phyloP scores from a whole-genome alignment of 1,140 invertebrate genomes.

The Helicoverpa zea region DNA sequence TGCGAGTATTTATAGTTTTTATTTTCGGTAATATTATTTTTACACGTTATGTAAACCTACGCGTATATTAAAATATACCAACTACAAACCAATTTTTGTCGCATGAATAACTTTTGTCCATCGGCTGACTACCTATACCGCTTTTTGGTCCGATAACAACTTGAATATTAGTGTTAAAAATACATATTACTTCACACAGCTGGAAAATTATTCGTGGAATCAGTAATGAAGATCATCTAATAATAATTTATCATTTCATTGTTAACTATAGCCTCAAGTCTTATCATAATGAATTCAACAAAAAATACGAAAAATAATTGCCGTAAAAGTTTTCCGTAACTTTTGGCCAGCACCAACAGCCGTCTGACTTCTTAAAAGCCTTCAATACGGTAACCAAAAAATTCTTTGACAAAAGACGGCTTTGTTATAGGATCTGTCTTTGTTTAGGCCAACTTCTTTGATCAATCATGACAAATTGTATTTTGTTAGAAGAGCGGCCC shows the following conservation, averaged over 20 bases:
- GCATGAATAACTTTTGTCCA: slow-evolving; percentile 9
- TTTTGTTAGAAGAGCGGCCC: slow-evolving; percentile 75
- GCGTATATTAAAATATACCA: slow-evolving; percentile 16
- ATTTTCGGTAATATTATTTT: background rate
- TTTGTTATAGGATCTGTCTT: slow-evolving; percentile 64
- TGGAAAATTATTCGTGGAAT: no score
- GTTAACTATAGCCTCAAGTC: background rate
- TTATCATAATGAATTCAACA: slow-evolving; percentile 32
- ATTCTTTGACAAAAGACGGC: slow-evolving; percentile 54
- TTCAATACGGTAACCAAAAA: slow-evolving; percentile 51
- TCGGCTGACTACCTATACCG: no score
- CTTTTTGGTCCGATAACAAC: no score
- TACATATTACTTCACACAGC: no score
- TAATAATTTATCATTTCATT: no score
- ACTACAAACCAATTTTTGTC: background rate
- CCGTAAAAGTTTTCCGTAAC: slow-evolving; percentile 20
- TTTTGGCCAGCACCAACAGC: slow-evolving; percentile 14
- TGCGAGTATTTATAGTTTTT: slow-evolving; percentile 18
- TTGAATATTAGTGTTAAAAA: no score
- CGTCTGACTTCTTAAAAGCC: slow-evolving; percentile 45
- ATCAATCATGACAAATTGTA: slow-evolving; percentile 83
- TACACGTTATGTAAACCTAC: slow-evolving; percentile 13
- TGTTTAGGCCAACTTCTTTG: slow-evolving; percentile 77
- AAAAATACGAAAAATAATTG: slow-evolving; percentile 52
- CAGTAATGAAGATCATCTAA: no score